Evolutionary conservation across 2,113 vertebrate genomes (phyloP).

Genomic region (Hippocampus mohnikei): DNA sequence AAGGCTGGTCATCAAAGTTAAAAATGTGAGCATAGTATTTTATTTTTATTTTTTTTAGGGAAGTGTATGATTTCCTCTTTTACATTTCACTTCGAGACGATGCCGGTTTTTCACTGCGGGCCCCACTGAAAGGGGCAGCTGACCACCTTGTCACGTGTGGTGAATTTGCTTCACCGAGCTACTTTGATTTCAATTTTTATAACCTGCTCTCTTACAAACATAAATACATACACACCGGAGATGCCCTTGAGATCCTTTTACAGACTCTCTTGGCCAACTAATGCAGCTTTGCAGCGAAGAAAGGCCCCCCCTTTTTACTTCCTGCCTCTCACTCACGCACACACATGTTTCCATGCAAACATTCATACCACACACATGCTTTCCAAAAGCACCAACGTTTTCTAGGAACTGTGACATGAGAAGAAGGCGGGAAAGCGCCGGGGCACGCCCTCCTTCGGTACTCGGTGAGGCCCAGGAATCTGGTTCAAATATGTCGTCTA

Average conservation of each 20-base stretch:
- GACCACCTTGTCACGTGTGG: not conserved
- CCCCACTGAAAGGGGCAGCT: slow-evolving; percentile 1
- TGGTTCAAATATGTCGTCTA: slow-evolving; percentile 13
- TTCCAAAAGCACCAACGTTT: not conserved
- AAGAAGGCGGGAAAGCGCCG: not conserved
- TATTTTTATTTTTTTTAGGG: not conserved
- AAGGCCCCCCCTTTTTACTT: slow-evolving; percentile 44
- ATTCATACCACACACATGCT: not conserved
- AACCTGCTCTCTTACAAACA: not conserved
- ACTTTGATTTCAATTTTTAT: not conserved
- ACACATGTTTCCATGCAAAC: not conserved
- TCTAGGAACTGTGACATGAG: not conserved
- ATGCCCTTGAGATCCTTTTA: not conserved
- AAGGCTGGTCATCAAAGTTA: not conserved
- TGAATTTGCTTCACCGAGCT: slow-evolving; percentile 2
- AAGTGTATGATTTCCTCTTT: not conserved
- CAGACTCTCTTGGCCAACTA: slow-evolving; percentile 16
- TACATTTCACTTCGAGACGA: slow-evolving; percentile 2
- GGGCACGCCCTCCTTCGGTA: slow-evolving; percentile 18
- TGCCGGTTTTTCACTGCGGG: slow-evolving; percentile 5
- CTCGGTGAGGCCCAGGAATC: slow-evolving; percentile 50
- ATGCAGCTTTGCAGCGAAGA: slow-evolving; percentile 43
- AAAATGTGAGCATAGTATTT: not conserved
- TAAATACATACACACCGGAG: slow-evolving; percentile 6
- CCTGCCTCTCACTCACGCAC: slow-evolving; percentile 33